These are phyloP conservation scores for Rostratula benghalensis DNA, from an alignment of 2,113 vertebrate genomes.

Conservation along the genomic window DNA sequence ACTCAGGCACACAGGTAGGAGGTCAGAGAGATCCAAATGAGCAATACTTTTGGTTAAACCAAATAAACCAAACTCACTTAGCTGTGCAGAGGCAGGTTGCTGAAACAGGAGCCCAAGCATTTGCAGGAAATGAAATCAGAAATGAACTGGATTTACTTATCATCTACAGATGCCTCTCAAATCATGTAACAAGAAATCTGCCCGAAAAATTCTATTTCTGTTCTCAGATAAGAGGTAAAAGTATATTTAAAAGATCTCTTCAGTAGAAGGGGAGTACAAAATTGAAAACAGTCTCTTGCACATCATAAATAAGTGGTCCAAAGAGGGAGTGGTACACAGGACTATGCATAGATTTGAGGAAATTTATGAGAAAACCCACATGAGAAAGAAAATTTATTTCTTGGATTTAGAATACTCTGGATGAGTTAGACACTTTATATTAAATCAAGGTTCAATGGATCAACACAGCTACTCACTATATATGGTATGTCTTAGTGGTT, in stretches of 20 bases:
- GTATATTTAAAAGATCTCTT: constrained; percentile 1
- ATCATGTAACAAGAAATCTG: constrained; percentile 11
- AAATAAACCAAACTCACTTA: not conserved
- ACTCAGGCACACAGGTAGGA: not conserved
- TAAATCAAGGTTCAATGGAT: not conserved
- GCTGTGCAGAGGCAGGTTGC: not conserved
- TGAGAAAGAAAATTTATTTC: not conserved
- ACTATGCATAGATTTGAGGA: not conserved
- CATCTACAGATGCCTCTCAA: constrained; percentile 7
- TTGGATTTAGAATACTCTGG: not conserved
- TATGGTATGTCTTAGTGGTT: not conserved
- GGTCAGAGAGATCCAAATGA: not conserved
- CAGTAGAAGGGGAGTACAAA: not conserved
- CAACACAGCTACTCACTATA: not conserved
- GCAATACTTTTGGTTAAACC: not conserved
- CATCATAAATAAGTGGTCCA: constrained; percentile 17
- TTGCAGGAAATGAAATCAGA: constrained; percentile 43
- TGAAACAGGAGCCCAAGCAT: not conserved
- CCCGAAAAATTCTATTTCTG: constrained; percentile 14
- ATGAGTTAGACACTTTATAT: not conserved
- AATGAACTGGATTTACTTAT: not conserved
- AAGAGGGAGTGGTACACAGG: not conserved
- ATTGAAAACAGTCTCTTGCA: constrained; percentile 20
- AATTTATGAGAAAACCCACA: constrained; percentile 19
- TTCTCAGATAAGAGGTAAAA: constrained; percentile 16